phyloP scores from a whole-genome alignment of 2,888 invertebrate species.

The Leucophenga montana region DNA sequence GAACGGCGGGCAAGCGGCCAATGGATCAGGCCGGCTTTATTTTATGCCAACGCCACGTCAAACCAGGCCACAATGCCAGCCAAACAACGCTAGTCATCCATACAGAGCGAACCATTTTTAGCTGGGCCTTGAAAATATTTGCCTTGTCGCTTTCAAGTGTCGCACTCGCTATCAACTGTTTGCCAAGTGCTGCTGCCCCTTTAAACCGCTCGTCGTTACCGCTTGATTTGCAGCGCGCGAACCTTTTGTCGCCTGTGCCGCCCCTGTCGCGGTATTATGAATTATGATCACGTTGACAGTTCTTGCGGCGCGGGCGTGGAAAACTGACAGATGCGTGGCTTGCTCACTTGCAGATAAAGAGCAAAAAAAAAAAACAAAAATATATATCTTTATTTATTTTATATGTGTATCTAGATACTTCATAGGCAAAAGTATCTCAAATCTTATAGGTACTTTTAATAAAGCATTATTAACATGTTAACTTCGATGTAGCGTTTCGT shows the following conservation, averaged over 20 bases:
- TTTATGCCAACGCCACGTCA: slow-evolving; percentile 35
- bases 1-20: neutral
- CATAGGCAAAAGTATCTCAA: neutral
- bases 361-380: neutral
- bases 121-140: slow-evolving; percentile 50
- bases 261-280: slow-evolving; percentile 54
- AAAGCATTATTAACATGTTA: slow-evolving; percentile 16
- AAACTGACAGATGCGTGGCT: slow-evolving; percentile 62
- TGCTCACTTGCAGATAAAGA: slow-evolving; percentile 18
- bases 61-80: too few species aligned
- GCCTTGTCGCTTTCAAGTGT: slow-evolving; percentile 27
- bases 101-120: slow-evolving; percentile 27
- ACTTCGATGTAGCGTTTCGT: too few species aligned
- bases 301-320: slow-evolving; percentile 62
- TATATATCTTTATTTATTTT: neutral
- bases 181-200: neutral
- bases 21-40: too few species aligned
- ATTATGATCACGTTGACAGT: slow-evolving; percentile 66
- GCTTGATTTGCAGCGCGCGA: neutral
- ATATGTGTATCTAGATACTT: neutral
- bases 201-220: neutral
- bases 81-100: too few species aligned
- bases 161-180: slow-evolving; percentile 5
- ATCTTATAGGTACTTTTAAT: neutral
- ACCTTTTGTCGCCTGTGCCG: slow-evolving; percentile 37